Evolutionary conservation across 2,888 invertebrate genomes (phyloP).

Genomic region (Drosophila quinaria): DNA sequence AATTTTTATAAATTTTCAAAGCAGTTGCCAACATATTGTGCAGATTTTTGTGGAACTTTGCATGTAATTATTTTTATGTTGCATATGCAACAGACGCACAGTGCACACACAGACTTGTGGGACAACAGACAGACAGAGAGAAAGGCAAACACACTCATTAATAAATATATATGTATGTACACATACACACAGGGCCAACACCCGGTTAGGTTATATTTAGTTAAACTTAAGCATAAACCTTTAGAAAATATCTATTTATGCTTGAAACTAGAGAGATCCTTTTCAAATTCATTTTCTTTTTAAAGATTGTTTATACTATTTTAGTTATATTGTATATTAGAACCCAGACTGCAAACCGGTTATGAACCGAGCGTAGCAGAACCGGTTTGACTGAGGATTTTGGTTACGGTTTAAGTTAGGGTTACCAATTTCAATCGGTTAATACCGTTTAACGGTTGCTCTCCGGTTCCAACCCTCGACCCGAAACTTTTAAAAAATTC

Average conservation of each 20-base stretch:
- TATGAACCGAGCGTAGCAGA: too few relatives aligned
- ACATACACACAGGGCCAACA: conserved; percentile 14
- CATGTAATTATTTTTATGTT: conserved; percentile 20
- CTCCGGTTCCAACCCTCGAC: too few relatives aligned
- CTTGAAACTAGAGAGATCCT: background rate
- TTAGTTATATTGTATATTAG: too few relatives aligned
- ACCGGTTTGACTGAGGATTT: too few relatives aligned
- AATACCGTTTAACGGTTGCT: too few relatives aligned
- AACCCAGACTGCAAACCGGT: too few relatives aligned
- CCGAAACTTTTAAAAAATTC: too few relatives aligned
- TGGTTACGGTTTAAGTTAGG: too few relatives aligned
- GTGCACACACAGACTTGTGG: conserved; percentile 11
- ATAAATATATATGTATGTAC: background rate
- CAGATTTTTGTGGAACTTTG: background rate
- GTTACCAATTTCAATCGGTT: too few relatives aligned
- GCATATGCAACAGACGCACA: conserved; percentile 37
- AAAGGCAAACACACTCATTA: conserved; percentile 11
- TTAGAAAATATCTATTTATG: background rate
- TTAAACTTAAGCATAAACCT: background rate
- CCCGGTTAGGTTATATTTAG: conserved; percentile 2
- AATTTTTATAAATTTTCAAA: background rate
- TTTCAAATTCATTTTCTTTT: too few relatives aligned
- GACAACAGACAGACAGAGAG: background rate
- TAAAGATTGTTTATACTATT: too few relatives aligned
- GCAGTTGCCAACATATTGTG: background rate